Evolutionary conservation across 2,888 invertebrate species (phyloP).

Genomic region (Lithophane semibrunnea): DNA sequence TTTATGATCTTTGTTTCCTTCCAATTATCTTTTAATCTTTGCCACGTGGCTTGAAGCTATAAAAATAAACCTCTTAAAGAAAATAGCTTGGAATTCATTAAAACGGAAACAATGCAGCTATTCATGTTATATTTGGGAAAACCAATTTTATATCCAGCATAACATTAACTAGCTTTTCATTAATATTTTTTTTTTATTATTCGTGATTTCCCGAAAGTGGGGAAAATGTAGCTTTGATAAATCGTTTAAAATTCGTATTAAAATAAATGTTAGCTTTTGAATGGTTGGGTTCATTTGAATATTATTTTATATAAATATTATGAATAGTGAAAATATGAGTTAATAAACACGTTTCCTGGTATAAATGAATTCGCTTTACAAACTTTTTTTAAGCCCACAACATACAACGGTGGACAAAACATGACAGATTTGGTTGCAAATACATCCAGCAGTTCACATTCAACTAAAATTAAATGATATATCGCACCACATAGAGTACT

Average conservation of each 20-base stretch:
- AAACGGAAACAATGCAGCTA: conserved; percentile 1
- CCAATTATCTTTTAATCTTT: conserved; percentile 23
- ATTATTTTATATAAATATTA: not conserved
- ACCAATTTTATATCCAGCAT: not conserved
- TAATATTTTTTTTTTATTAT: not conserved
- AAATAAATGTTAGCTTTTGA: not conserved
- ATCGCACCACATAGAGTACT: not conserved
- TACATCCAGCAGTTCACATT: not conserved
- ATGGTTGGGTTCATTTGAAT: not conserved
- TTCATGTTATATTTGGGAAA: not conserved
- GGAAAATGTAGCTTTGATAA: not conserved
- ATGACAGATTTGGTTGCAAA: not conserved
- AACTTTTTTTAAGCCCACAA: not conserved
- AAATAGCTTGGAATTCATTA: conserved; percentile 9
- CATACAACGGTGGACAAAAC: not conserved
- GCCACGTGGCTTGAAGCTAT: conserved; percentile 2
- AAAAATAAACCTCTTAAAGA: not conserved
- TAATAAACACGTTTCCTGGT: not conserved
- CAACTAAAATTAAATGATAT: not conserved
- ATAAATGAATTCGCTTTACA: not conserved
- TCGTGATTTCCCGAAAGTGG: not conserved
- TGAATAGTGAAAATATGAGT: not conserved
- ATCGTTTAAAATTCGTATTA: not conserved
- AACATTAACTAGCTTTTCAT: not conserved
- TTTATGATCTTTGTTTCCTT: conserved; percentile 8